Conservation (phyloP, 2,113 vertebrate genomes). For the Macquaria australasica region DNA sequence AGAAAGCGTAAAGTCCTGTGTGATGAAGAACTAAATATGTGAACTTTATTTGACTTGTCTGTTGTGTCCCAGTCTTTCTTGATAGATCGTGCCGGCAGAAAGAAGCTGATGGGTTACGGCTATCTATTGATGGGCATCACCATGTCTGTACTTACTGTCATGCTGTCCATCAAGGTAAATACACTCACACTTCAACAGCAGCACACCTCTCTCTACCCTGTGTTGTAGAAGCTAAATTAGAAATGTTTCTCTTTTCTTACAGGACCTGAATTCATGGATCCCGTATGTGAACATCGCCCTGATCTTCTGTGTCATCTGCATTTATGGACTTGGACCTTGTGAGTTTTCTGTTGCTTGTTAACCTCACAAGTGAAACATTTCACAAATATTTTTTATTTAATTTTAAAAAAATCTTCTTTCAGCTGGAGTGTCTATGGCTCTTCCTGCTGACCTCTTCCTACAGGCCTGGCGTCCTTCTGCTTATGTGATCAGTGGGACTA, state of each 20-base stretch:
- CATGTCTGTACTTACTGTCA: constrained; percentile 78
- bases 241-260: neutral
- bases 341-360: constrained; percentile 57
- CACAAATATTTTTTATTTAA: neutral
- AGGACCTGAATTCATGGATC: constrained; percentile 81
- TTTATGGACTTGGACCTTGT: constrained; percentile 87
- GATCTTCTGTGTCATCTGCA: constrained; percentile 85
- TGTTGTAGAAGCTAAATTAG: neutral
- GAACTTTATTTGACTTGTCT: neutral
- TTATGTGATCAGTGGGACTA: constrained; percentile 81
- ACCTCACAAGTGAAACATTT: neutral
- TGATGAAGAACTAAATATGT: neutral
- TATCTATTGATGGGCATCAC: constrained; percentile 85
- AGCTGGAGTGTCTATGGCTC: constrained; percentile 83
- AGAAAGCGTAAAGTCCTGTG: neutral
- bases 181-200: neutral
- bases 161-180: constrained; percentile 83
- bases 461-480: constrained; percentile 88
- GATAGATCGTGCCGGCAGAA: constrained; percentile 83
- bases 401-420: constrained; percentile 26
- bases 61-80: constrained; percentile 78
- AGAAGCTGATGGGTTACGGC: constrained; percentile 84
- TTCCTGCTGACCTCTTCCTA: constrained; percentile 87
- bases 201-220: neutral
- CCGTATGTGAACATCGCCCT: constrained; percentile 84